phyloP scores from a whole-genome alignment of 1,140 invertebrate species.

The Diabrotica virgifera region DNA sequence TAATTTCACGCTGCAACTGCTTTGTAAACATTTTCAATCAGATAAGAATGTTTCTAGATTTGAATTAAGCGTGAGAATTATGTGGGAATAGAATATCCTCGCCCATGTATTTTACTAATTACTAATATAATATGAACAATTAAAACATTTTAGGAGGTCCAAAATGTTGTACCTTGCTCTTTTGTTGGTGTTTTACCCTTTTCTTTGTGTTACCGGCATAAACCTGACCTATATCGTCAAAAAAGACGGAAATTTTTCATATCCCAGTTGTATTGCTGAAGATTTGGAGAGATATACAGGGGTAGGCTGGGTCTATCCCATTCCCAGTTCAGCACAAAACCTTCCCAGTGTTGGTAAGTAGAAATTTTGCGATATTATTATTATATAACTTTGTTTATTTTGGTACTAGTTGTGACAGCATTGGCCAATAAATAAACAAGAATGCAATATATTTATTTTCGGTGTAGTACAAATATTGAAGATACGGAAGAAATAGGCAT shows the following conservation, averaged over 20 bases:
- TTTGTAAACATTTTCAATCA: too few species aligned
- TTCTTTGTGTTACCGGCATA: conserved; percentile 23
- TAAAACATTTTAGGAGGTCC: conserved; percentile 1
- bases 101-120: too few species aligned
- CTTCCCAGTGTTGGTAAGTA: conserved; percentile 34
- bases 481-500: too few species aligned
- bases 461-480: too few species aligned
- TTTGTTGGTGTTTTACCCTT: conserved; percentile 11
- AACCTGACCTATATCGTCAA: conserved; percentile 38
- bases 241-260: conserved; percentile 21
- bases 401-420: background rate
- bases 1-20: background rate
- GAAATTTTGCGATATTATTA: conserved; percentile 1
- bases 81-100: too few species aligned
- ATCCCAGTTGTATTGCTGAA: conserved; percentile 37
- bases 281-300: conserved; percentile 34
- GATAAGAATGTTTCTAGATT: too few species aligned
- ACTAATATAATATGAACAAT: too few species aligned
- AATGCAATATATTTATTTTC: background rate
- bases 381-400: conserved; percentile 3
- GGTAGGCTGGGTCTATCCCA: conserved; percentile 37
- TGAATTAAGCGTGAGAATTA: too few species aligned
- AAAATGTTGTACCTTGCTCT: conserved; percentile 13
- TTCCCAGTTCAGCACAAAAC: conserved; percentile 19
- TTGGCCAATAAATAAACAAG: background rate